Evolutionary conservation across 1,140 invertebrate species (phyloP).

Genomic region (Drosophila murphyi): DNA sequence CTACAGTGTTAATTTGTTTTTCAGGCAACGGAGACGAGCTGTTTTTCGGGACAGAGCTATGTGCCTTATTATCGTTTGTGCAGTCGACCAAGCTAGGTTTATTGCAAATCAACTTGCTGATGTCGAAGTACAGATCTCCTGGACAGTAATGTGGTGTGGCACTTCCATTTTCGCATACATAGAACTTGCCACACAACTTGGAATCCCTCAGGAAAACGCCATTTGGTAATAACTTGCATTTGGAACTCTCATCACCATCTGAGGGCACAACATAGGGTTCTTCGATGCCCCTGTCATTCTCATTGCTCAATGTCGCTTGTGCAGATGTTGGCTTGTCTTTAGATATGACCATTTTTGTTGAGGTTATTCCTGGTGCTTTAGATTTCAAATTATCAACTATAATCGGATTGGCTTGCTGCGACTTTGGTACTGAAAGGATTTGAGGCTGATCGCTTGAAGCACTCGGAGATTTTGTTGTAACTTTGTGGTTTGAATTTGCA

Average conservation of each 20-base stretch:
- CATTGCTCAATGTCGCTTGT: neutral
- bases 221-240: constrained; percentile 34
- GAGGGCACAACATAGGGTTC: neutral
- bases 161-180: constrained; percentile 35
- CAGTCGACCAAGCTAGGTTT: constrained; percentile 35
- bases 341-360: too few relatives aligned
- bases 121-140: constrained; percentile 31
- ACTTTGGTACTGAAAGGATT: neutral
- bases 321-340: too few relatives aligned
- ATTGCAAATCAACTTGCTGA: constrained; percentile 31
- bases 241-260: neutral
- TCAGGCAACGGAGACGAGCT: too few relatives aligned
- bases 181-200: constrained; percentile 37
- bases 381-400: too few relatives aligned
- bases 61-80: neutral
- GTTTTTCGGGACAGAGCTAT: too few relatives aligned
- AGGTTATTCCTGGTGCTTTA: neutral
- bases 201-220: constrained; percentile 37
- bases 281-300: neutral
- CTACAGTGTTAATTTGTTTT: neutral
- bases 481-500: too few relatives aligned
- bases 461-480: too few relatives aligned
- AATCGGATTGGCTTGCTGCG: too few relatives aligned
- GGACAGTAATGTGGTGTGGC: constrained; percentile 27
- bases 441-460: too few relatives aligned